A percentile compares a stretch with the other conserved stretches of the same genome.
Conservation (phyloP, 2,797 vertebrate species). For the Poeciliopsis presidionis region DNA sequence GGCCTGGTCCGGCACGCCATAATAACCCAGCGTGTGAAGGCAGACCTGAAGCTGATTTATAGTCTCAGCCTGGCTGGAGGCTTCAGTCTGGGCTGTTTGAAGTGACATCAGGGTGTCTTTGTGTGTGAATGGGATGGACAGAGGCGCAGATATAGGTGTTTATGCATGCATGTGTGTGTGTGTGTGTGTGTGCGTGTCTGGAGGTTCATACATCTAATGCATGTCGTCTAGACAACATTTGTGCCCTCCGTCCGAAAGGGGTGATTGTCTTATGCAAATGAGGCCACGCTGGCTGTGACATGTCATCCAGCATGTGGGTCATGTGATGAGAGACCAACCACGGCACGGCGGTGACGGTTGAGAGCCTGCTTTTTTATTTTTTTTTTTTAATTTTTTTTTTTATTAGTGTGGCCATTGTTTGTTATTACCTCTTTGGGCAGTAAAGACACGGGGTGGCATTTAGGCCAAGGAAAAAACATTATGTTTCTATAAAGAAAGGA, state of each 20-base stretch:
- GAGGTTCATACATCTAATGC: constrained; percentile 84
- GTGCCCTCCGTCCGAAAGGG: constrained; percentile 82
- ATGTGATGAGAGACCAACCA: constrained; percentile 63
- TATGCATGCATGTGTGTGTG: constrained; percentile 50
- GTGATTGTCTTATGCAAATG: constrained; percentile 93
- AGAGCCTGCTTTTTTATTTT: constrained; percentile 68
- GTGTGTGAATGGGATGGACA: constrained; percentile 52
- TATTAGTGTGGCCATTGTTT: constrained; percentile 72
- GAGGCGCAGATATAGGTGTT: constrained; percentile 65
- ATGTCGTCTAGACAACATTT: constrained; percentile 93
- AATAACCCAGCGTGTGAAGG: constrained; percentile 73
- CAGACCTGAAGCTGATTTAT: constrained; percentile 89
- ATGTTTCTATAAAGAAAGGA: constrained; percentile 10
- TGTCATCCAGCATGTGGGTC: constrained; percentile 74
- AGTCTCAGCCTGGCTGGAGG: constrained; percentile 72
- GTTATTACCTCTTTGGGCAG: constrained; percentile 59
- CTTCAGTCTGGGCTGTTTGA: constrained; percentile 61
- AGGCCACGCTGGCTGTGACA: constrained; percentile 78
- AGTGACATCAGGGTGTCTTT: constrained; percentile 53
- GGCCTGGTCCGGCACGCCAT: constrained; percentile 80
- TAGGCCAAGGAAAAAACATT: constrained; percentile 49
- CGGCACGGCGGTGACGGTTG: constrained; percentile 64
- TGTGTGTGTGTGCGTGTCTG: constrained; percentile 30
- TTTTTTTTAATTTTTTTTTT: constrained; percentile 69
- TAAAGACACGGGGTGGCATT: constrained; percentile 52